Conservation (phyloP, 1,140 invertebrate species). For the Orchesella cincta region DNA sequence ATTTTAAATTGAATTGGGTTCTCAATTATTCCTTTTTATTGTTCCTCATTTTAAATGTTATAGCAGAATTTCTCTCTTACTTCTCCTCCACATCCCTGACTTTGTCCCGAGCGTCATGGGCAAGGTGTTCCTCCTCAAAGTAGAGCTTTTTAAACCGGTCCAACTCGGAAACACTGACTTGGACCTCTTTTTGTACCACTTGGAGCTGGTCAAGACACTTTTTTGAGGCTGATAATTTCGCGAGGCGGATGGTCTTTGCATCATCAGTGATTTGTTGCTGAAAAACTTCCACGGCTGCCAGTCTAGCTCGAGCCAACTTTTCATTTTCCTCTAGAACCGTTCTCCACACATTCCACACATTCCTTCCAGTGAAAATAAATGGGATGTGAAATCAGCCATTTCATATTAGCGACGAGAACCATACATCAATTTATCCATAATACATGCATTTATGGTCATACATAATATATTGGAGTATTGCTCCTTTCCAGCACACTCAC, state of each 20-base stretch:
- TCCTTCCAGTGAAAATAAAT: too few relatives aligned
- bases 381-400: constrained; percentile 46
- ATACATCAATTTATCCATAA: constrained; percentile 23
- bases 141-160: constrained; percentile 94
- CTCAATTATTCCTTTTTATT: not conserved
- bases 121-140: constrained; percentile 91
- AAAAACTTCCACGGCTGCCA: constrained; percentile 90
- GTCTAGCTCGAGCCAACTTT: constrained; percentile 81
- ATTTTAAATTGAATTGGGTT: too few relatives aligned
- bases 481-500: too few relatives aligned
- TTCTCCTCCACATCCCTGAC: constrained; percentile 95
- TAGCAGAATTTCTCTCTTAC: constrained; percentile 61
- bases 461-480: too few relatives aligned
- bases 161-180: constrained; percentile 81
- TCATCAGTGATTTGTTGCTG: constrained; percentile 92
- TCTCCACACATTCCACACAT: constrained; percentile 94
- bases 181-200: constrained; percentile 86
- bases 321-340: constrained; percentile 93
- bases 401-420: constrained; percentile 46
- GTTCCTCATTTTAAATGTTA: constrained; percentile 8
- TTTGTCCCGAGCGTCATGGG: constrained; percentile 91
- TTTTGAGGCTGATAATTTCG: constrained; percentile 82
- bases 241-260: constrained; percentile 77
- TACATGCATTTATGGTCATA: too few relatives aligned
- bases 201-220: constrained; percentile 85